These are phyloP conservation scores for Machimus atricapillus DNA, from an alignment of 2,888 invertebrate genomes.

Conservation along the genomic window DNA sequence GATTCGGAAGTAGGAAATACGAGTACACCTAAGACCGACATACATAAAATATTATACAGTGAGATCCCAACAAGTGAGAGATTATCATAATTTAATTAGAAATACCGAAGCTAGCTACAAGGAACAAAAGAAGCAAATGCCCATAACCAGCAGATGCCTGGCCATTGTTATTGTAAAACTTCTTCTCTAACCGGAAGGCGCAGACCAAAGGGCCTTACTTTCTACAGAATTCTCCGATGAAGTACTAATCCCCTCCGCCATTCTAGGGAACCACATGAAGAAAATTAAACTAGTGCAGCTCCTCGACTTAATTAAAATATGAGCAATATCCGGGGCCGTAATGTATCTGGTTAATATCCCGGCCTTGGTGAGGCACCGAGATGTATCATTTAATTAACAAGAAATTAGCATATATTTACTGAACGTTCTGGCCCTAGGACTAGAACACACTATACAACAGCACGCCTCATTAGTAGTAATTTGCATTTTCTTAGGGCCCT, in stretches of 20 bases:
- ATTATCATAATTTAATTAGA: background rate
- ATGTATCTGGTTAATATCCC: background rate
- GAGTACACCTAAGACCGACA: background rate
- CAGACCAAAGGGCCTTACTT: background rate
- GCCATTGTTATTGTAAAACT: background rate
- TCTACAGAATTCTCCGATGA: background rate
- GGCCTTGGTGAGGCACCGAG: background rate
- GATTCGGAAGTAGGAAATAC: background rate
- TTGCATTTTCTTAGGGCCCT: background rate
- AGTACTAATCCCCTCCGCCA: background rate
- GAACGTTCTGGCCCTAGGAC: background rate
- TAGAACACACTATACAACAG: background rate
- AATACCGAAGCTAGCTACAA: background rate
- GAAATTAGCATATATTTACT: slow-evolving; percentile 12
- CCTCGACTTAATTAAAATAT: slow-evolving; percentile 2
- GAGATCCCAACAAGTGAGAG: background rate
- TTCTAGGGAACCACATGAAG: background rate
- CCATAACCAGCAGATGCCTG: background rate
- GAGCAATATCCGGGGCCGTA: background rate
- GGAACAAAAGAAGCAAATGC: background rate
- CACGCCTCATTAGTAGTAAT: slow-evolving; percentile 13
- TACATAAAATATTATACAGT: background rate
- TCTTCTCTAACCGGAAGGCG: background rate
- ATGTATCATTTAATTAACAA: slow-evolving; percentile 10
- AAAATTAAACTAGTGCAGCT: background rate